These are phyloP conservation scores for Phenganax marumi DNA, from an alignment of 92 coral and sea anemone species.

Conservation along the genomic window DNA sequence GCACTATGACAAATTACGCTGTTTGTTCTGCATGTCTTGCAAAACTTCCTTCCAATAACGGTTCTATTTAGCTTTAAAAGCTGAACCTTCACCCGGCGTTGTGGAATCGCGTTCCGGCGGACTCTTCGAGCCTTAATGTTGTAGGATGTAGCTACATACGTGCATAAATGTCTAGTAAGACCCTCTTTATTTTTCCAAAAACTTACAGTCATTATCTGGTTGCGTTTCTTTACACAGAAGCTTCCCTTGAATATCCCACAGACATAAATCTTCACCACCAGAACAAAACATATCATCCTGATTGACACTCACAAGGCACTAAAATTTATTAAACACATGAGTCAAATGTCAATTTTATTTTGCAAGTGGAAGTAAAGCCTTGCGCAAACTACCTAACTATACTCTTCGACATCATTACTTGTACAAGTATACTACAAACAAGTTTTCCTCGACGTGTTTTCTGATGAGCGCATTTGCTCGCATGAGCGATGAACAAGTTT, in stretches of 20 bases:
- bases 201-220: slow-evolving; percentile 67
- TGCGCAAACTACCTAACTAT: not conserved
- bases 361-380: not conserved
- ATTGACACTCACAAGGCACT: slow-evolving; percentile 83
- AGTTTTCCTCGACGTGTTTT: too few species aligned
- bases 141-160: too few species aligned
- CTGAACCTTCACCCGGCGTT: too few species aligned
- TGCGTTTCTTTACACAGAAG: slow-evolving; percentile 57
- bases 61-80: too few species aligned
- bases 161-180: not conserved
- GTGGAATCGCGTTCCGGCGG: not conserved
- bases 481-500: too few species aligned
- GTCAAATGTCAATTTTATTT: too few species aligned
- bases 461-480: too few species aligned
- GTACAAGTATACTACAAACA: too few species aligned
- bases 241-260: slow-evolving; percentile 84
- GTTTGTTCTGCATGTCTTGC: too few species aligned
- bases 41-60: too few species aligned
- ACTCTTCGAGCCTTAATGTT: not conserved
- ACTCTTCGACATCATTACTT: too few species aligned
- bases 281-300: slow-evolving; percentile 71
- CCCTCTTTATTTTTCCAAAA: not conserved
- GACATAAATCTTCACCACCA: slow-evolving; percentile 91
- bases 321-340: not conserved
- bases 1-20: too few species aligned